Base-by-base conservation (phyloP, 2,113 vertebrate genomes). In the Noturus placidus region DNA sequence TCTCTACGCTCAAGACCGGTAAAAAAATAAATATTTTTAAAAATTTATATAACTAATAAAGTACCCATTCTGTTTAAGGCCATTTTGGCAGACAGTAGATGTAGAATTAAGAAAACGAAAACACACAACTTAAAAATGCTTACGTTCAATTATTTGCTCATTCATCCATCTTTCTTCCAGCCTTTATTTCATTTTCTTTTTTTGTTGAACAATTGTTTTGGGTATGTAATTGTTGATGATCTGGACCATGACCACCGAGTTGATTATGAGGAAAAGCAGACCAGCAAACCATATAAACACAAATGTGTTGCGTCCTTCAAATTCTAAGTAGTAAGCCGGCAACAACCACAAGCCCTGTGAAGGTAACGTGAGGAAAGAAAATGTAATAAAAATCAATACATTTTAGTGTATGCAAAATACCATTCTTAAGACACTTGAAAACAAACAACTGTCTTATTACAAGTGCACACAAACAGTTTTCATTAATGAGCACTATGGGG, bases 261-360 rank as follows among this genome's bases (percentile, higher is more conserved):
- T 99, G 90, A 98, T 94, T 22, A 96, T 89, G 82, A 99, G 94
- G 89, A 99, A 98, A 82, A 97, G 88, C 89, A 99, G 91, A 8
- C 98, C 93, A 11, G 97, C 96, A 20, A 97, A 86, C 97, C 98
- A 99, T 90, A 99, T 93, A 27, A 95, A 88, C 85, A 97, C 59
- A 90, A 98, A 99, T 20, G 96, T 96, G 92, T 98, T 97, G 89
- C 91, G 89, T 33, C 97, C 97, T 90, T 97, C 95, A 92, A 99
- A 99, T 92, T 99, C 98, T 84, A 99, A 92, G 61, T 95, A 94
- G 89, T 98, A 99, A 0, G 97, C 98, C 0, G 97, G 96, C 33
- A 92, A 84, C 70, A 99, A 93, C 98, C 98, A 99, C 5, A 97
- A 76, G 38, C 93, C 96, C 95, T 99, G 54, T 38, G 86, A 50